Evolutionary conservation across 2,113 vertebrate genomes (phyloP).

Genomic region (Phylloscopus trochilus): DNA sequence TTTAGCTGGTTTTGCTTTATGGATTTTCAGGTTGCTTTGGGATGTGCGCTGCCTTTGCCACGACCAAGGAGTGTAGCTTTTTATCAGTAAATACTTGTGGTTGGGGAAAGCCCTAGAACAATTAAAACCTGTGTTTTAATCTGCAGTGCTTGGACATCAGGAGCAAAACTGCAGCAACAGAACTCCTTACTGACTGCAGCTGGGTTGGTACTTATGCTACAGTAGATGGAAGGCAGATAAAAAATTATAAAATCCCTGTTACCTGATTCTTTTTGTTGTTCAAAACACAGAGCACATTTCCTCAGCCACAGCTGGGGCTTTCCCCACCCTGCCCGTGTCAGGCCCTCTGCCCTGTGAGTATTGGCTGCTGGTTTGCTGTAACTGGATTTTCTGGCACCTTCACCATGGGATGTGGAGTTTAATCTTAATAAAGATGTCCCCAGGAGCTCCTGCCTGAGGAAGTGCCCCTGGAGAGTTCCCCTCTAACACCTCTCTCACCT

Average conservation of each 20-base stretch:
- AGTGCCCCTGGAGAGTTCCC: background rate
- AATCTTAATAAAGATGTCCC: background rate
- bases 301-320: fast-evolving
- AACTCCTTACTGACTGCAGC: background rate
- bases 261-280: background rate
- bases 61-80: fast-evolving
- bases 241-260: background rate
- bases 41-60: background rate
- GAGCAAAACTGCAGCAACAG: background rate
- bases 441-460: background rate
- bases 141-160: background rate
- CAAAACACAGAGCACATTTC: background rate
- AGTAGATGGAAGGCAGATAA: background rate
- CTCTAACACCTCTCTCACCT: background rate
- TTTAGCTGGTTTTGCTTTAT: background rate
- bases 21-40: background rate
- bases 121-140: background rate
- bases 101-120: background rate
- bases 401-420: background rate
- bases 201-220: background rate
- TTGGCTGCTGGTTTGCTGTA: background rate
- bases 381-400: background rate
- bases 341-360: background rate
- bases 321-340: background rate
- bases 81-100: background rate